These are phyloP conservation scores for Drosophila pectinifera DNA, from an alignment of 1,140 invertebrate genomes.

Conservation along the genomic window DNA sequence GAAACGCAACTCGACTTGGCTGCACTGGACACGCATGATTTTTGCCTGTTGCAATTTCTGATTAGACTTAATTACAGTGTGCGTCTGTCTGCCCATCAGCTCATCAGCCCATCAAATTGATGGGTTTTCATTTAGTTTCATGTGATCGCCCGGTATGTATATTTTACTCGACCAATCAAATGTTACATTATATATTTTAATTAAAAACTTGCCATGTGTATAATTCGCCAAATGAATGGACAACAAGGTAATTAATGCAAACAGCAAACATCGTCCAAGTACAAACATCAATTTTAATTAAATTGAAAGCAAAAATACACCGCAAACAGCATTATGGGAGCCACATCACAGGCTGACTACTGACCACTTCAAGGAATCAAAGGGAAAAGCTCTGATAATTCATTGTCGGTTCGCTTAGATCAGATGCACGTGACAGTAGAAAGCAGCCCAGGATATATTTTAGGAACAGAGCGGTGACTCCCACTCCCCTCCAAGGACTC, in stretches of 20 bases:
- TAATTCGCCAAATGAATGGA: conserved; percentile 80
- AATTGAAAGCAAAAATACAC: conserved; percentile 72
- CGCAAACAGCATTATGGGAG: neutral
- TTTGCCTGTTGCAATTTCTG: conserved; percentile 83
- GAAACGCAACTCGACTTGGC: conserved; percentile 41
- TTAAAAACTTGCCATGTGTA: conserved; percentile 81
- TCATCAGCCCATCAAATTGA: conserved; percentile 76
- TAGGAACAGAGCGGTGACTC: conserved; percentile 59
- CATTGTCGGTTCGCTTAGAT: neutral
- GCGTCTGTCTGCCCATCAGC: conserved; percentile 68
- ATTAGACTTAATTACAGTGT: conserved; percentile 83
- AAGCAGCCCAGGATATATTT: conserved; percentile 41
- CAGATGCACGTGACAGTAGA: neutral
- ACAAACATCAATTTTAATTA: conserved; percentile 74
- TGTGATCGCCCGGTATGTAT: conserved; percentile 7
- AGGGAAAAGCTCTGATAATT: conserved; percentile 5
- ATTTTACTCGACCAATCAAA: conserved; percentile 63
- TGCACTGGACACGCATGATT: conserved; percentile 74
- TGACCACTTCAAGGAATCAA: conserved; percentile 19
- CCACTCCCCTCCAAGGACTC: conserved; percentile 3
- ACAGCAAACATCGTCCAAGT: conserved; percentile 47
- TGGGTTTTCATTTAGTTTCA: conserved; percentile 66
- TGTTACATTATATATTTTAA: conserved; percentile 79
- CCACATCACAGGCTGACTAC: neutral
- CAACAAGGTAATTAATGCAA: conserved; percentile 77